Conservation (phyloP, 2,113 vertebrate species). For the Edolisoma coerulescens region DNA sequence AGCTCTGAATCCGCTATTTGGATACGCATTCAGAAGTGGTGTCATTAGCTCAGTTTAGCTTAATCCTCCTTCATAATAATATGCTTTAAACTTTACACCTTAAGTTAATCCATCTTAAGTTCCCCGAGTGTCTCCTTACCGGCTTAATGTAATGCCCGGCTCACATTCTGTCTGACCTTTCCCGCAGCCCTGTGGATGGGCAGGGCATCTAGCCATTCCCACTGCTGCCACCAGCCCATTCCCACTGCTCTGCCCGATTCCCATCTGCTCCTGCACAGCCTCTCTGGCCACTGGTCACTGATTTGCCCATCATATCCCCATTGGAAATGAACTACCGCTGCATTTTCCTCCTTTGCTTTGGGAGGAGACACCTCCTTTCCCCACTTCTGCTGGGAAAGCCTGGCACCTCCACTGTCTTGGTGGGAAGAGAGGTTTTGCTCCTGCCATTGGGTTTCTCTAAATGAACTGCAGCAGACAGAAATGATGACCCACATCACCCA, state of each 20-base stretch:
- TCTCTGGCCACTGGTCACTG: background rate
- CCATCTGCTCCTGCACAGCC: background rate
- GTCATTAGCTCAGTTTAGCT: conserved; percentile 45
- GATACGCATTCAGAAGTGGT: background rate
- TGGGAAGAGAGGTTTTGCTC: background rate
- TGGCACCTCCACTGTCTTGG: accelerated
- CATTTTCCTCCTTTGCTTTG: background rate
- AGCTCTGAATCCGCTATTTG: background rate
- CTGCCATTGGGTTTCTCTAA: background rate
- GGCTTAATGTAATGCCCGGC: conserved; percentile 28
- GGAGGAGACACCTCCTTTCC: background rate
- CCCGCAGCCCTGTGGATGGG: accelerated
- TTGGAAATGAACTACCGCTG: accelerated
- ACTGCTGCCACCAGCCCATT: background rate
- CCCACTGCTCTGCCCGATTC: background rate
- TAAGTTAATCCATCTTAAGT: conserved; percentile 41
- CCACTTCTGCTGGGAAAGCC: background rate
- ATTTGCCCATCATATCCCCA: background rate
- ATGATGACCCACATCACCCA: background rate
- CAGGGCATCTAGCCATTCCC: background rate
- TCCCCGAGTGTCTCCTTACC: background rate
- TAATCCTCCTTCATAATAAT: conserved; percentile 53
- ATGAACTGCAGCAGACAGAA: background rate
- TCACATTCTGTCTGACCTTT: conserved; percentile 18
- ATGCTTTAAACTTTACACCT: conserved; percentile 45